phyloP scores from a whole-genome alignment of 2,888 invertebrate species.

The Lepidonotus clava region DNA sequence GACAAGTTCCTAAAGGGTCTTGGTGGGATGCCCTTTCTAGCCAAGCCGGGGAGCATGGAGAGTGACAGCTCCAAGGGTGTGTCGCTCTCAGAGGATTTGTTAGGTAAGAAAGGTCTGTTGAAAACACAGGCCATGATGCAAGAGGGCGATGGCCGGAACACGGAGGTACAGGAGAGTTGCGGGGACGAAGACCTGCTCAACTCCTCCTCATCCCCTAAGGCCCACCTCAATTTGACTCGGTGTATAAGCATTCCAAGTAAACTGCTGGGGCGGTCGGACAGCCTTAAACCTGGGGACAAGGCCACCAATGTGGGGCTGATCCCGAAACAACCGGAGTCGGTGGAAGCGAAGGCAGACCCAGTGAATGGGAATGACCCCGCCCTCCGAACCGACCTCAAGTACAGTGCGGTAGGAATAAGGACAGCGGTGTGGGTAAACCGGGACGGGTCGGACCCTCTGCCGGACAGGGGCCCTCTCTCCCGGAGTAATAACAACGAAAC shows the following conservation, averaged over 20 bases:
- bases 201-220: neutral
- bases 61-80: constrained; percentile 45
- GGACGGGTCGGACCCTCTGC: neutral
- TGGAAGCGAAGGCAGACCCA: neutral
- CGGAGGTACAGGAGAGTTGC: constrained; percentile 46
- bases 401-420: constrained; percentile 40
- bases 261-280: constrained; percentile 51
- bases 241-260: constrained; percentile 55
- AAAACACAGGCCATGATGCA: constrained; percentile 47
- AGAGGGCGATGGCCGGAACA: constrained; percentile 29
- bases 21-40: constrained; percentile 49
- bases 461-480: no score
- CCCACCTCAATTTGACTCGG: constrained; percentile 46
- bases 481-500: no score
- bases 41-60: constrained; percentile 44
- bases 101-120: constrained; percentile 49
- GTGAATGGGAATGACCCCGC: neutral
- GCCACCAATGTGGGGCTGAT: neutral
- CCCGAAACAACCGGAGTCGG: neutral
- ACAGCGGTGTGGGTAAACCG: neutral
- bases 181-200: neutral
- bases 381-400: neutral
- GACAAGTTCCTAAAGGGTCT: constrained; percentile 53
- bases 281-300: neutral
- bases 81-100: constrained; percentile 19